These are phyloP conservation scores for Otis tarda DNA, from an alignment of 2,113 vertebrate species.

Conservation along the genomic window DNA sequence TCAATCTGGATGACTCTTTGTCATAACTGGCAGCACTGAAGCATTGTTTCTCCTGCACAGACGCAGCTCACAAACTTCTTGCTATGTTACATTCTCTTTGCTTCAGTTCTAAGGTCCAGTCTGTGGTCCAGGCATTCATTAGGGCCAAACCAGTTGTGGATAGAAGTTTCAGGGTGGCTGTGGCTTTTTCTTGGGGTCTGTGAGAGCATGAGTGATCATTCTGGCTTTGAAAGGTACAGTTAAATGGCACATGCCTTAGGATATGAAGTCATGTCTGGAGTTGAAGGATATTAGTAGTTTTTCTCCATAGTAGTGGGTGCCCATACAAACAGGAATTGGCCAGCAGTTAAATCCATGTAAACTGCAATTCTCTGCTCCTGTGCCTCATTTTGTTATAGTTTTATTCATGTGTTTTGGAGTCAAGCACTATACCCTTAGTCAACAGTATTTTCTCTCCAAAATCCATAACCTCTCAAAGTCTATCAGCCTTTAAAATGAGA, in stretches of 20 bases:
- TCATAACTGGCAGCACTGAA: not conserved
- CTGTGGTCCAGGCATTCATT: not conserved
- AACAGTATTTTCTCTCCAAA: not conserved
- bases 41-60: not conserved
- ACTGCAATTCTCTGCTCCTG: not conserved
- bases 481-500: not conserved
- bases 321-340: constrained; percentile 53
- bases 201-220: not conserved
- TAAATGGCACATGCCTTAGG: constrained; percentile 6
- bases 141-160: not conserved
- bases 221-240: constrained; percentile 17
- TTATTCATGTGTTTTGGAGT: not conserved
- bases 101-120: not conserved
- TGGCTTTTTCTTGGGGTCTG: constrained; percentile 2
- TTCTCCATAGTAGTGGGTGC: constrained; percentile 59
- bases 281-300: constrained; percentile 54
- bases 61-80: not conserved
- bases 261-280: constrained; percentile 73
- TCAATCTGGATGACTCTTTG: not conserved
- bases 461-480: not conserved
- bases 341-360: not conserved
- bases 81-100: not conserved
- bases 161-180: not conserved
- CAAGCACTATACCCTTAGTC: not conserved
- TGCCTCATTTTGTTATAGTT: not conserved